These are phyloP conservation scores for Pseudoatta argentina DNA, from an alignment of 1,140 invertebrate species.

Conservation along the genomic window DNA sequence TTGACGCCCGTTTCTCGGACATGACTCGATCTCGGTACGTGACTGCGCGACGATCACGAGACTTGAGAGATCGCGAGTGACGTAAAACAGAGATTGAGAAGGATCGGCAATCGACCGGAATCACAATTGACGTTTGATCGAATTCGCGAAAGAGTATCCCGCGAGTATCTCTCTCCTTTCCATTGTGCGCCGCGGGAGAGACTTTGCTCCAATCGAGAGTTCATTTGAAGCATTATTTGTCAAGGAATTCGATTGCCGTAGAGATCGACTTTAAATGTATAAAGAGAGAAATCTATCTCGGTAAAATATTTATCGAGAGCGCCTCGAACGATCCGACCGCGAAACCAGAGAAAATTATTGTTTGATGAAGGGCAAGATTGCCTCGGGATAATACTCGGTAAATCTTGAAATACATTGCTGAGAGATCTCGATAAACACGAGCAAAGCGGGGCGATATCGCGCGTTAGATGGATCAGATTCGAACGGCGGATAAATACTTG, in stretches of 20 bases:
- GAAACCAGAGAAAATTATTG: slow-evolving; percentile 25
- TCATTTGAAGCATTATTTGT: not conserved
- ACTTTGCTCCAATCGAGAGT: not conserved
- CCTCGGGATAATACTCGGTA: slow-evolving; percentile 27
- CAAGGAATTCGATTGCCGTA: not conserved
- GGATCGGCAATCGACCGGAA: not conserved
- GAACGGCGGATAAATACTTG: slow-evolving; percentile 51
- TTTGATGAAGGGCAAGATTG: slow-evolving; percentile 17
- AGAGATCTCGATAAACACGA: slow-evolving; percentile 36
- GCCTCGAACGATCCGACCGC: not conserved
- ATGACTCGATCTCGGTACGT: slow-evolving; percentile 23
- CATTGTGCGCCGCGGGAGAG: not conserved
- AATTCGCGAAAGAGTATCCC: slow-evolving; percentile 10
- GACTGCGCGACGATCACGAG: not conserved
- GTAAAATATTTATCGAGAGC: not conserved
- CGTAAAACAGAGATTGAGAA: not conserved
- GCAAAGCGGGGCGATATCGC: not conserved
- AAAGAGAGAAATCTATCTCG: slow-evolving; percentile 2
- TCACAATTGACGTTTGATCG: slow-evolving; percentile 19
- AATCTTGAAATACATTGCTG: slow-evolving; percentile 1
- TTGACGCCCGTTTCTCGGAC: slow-evolving; percentile 42
- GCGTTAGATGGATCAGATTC: slow-evolving; percentile 42
- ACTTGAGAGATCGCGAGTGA: not conserved
- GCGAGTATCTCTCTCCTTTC: not conserved
- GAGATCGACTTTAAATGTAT: not conserved